Base-by-base conservation (phyloP, 2,797 vertebrate genomes). In the Pagetopsis macropterus region DNA sequence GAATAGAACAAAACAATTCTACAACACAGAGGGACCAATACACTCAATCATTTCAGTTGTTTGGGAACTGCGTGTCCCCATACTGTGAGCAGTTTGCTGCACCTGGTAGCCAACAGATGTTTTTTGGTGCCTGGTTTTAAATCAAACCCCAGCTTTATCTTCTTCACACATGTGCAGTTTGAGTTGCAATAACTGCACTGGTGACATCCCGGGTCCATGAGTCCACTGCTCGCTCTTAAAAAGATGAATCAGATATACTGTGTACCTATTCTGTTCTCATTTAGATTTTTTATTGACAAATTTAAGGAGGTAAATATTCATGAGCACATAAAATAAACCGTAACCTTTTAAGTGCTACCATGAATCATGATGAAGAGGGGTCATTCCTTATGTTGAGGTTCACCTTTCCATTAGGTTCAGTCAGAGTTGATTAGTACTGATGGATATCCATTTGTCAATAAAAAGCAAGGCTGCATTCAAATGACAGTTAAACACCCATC, bases 131-230 rank as follows among this genome's bases (percentile, higher is more conserved):
- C 16, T 78, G 72, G 59, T 80, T 87, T 85, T 56, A 68, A 84
- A 85, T 84, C 77, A 81, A 75, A 75, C 19, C 13, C 3, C n/a
- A 6, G 75, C 54, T 86, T 88, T 87, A 87, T 89, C 83, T 81
- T 69, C 68, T 76, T 86, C 72, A 77, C 76, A 84, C 82, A 88
- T 58, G 76, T 80, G 70, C 50, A 65, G 59, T 74, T 87, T 78
- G 10, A 48, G 78, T 60, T 71, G 44, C 81, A 68, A 19, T 70
- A 78, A 46, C 65, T 66, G 81, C 84, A 78, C 77, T 73, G 15
- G 73, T 67, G 64, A 60, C 62, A 27, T 16, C 62, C 43, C 21
- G 72, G 64, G 50, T 65, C 61, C 72, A 67, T 11, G 58, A 55
- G 66, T 69, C 71, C 31, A 7, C 55, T 41, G 56, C 55, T 37